phyloP scores from a whole-genome alignment of 1,140 invertebrate genomes.

The Aphaenogaster floridana region DNA sequence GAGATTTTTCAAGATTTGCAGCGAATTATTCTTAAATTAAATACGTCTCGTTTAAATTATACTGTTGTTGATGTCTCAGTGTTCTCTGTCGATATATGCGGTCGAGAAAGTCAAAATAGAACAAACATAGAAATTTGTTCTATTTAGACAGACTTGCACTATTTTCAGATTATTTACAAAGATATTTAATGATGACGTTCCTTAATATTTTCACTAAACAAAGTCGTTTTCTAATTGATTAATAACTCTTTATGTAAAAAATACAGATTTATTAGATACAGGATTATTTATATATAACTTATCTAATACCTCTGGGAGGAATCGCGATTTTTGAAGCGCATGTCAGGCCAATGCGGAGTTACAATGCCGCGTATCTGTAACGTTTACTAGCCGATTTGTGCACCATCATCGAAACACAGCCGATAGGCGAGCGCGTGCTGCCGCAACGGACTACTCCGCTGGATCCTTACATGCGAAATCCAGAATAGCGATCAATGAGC shows the following conservation, averaged over 20 bases:
- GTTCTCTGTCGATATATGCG: too few relatives aligned
- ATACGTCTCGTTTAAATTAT: not conserved
- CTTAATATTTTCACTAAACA: not conserved
- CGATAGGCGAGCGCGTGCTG: conserved; percentile 25
- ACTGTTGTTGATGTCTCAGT: not conserved
- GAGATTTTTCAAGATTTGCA: not conserved
- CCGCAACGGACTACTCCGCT: conserved; percentile 35
- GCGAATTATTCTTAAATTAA: not conserved
- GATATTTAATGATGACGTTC: not conserved
- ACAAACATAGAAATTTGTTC: too few relatives aligned
- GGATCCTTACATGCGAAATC: conserved; percentile 75
- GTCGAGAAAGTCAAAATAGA: too few relatives aligned
- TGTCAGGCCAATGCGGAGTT: not conserved
- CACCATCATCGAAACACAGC: not conserved
- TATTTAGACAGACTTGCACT: not conserved
- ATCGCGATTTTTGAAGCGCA: conserved; percentile 4
- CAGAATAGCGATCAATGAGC: conserved; percentile 72
- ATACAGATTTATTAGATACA: not conserved
- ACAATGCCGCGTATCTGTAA: not conserved
- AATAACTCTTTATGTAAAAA: not conserved
- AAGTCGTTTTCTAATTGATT: not conserved
- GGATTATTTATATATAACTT: not conserved
- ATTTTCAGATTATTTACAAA: not conserved
- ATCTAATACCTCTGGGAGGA: not conserved
- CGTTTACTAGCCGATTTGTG: conserved; percentile 9